These are phyloP conservation scores for Seira musarum DNA, from an alignment of 2,888 invertebrate genomes.

Conservation along the genomic window DNA sequence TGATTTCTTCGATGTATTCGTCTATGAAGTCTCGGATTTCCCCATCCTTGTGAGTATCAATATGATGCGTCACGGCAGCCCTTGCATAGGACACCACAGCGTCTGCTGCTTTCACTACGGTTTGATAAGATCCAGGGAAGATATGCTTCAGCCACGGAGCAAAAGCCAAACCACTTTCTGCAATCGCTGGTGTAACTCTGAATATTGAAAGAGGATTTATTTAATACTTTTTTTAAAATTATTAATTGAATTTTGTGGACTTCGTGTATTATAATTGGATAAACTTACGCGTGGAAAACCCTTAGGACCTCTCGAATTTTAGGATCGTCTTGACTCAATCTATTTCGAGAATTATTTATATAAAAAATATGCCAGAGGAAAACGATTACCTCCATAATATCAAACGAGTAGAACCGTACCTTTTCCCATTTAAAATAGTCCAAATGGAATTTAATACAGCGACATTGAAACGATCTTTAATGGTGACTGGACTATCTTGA, in stretches of 20 bases:
- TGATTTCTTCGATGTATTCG: constrained; percentile 61
- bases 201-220: not conserved
- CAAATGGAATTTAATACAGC: constrained; percentile 19
- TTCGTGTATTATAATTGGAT: not conserved
- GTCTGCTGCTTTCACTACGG: not conserved
- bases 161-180: constrained; percentile 18
- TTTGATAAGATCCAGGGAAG: constrained; percentile 2
- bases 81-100: constrained; percentile 16
- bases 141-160: constrained; percentile 38
- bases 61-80: constrained; percentile 21
- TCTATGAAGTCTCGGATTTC: constrained; percentile 62
- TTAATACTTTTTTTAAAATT: not conserved
- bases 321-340: constrained; percentile 9
- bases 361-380: too few relatives aligned
- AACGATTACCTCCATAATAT: too few relatives aligned
- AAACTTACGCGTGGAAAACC: constrained; percentile 2
- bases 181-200: constrained; percentile 15
- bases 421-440: constrained; percentile 24
- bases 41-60: constrained; percentile 22
- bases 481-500: not conserved
- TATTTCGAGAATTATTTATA: too few relatives aligned
- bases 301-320: constrained; percentile 15
- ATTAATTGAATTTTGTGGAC: not conserved
- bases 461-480: not conserved
- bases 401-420: too few relatives aligned